Evolutionary conservation across 2,888 invertebrate genomes (phyloP), one percentile per base, ranked within the genome.

Genomic region (Cyclophora punctaria): DNA sequence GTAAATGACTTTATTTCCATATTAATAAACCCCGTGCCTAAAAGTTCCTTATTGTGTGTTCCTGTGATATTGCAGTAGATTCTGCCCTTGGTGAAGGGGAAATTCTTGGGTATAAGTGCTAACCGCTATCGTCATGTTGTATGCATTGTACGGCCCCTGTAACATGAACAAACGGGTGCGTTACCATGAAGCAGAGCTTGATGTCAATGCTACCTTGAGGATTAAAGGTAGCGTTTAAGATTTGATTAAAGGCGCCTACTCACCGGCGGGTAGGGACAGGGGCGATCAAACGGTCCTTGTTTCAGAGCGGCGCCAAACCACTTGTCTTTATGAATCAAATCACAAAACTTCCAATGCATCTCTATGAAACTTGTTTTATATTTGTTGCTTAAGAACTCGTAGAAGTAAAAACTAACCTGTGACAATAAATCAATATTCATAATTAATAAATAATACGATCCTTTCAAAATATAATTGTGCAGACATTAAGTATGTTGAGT

Each of bases 321-420:
- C 44, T 47, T 45, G 43, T 74, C 72, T 7, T 67, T 67, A 4
- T 62, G 48, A 0, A 60, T 3, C 5, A 74, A n/a, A 44, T 67
- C 60, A 45, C 73, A 75, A 46, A 61, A 50, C 33, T 50, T 59
- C 35, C 49, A 66, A 45, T 72, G 69, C 49, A 73, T 50, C 42
- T 74, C 68, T 2, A 73, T 55, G 41, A 72, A 72, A 3, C 67
- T 66, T 2, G 64, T 55, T 37, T 62, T 68, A 55, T 73, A 74
- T 33, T 49, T 53, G 52, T 68, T 72, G 3, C 62, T 59, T 2
- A 67, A 53, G 3, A 58, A 61, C 52, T 73, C 69, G 52, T 57
- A 69, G 47, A 73, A 69, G 20, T 64, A 62, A 7, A 69, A 41
- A 34, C 67, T 58, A 1, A 63, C 1, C 68, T 70, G 58, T 2